Conservation (phyloP, 2,888 invertebrate species). For the Sisyra nigra region DNA sequence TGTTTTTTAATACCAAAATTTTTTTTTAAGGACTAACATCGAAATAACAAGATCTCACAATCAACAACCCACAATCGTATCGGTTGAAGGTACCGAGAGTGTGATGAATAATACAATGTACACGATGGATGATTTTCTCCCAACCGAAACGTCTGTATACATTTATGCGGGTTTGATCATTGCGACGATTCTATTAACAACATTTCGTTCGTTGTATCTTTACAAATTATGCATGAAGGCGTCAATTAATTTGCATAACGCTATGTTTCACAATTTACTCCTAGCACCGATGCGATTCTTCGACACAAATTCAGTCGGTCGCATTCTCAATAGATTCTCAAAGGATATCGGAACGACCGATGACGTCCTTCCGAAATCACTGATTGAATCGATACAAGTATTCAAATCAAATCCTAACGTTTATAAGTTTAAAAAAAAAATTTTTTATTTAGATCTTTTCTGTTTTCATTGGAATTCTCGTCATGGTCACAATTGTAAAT, state of each 20-base stretch:
- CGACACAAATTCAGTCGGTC: slow-evolving; percentile 4
- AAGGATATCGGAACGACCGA: slow-evolving; percentile 6
- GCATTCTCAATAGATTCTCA: slow-evolving; percentile 4
- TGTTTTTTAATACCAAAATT: too few relatives aligned
- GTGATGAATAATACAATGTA: slow-evolving; percentile 17
- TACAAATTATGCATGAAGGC: slow-evolving; percentile 3
- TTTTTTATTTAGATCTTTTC: slow-evolving; percentile 33
- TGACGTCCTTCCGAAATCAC: neutral
- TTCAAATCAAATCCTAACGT: too few relatives aligned
- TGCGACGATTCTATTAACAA: slow-evolving; percentile 29
- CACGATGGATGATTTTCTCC: neutral
- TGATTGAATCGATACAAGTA: neutral
- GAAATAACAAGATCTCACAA: too few relatives aligned
- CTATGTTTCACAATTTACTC: slow-evolving; percentile 1
- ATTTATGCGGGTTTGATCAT: slow-evolving; percentile 41
- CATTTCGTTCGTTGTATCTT: neutral
- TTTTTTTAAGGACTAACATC: too few relatives aligned
- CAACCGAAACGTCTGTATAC: slow-evolving; percentile 23
- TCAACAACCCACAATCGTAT: too few relatives aligned
- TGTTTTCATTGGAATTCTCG: slow-evolving; percentile 49
- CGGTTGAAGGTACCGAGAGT: neutral
- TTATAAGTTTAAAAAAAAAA: too few relatives aligned
- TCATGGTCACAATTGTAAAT: slow-evolving; percentile 50
- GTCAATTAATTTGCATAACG: slow-evolving; percentile 2
- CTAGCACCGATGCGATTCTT: slow-evolving; percentile 6